A percentile compares a stretch with the other conserved stretches of the same genome.
These are phyloP conservation scores for Semnornis frantzii DNA, from an alignment of 2,113 vertebrate genomes.

Conservation along the genomic window DNA sequence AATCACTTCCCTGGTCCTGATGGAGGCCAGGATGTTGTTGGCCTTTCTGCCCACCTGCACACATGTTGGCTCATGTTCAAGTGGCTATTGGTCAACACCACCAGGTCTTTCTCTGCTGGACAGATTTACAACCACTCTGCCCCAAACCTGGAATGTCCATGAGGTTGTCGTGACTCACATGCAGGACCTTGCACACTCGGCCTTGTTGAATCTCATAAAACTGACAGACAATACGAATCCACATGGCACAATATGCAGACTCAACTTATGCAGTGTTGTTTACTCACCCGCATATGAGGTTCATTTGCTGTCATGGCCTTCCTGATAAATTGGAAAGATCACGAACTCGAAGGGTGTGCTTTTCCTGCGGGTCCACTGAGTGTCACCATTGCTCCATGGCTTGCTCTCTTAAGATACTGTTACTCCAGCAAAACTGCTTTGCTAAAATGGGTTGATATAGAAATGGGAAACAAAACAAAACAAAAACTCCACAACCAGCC, in stretches of 20 bases:
- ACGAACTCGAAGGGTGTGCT: not conserved
- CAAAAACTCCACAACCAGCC: not conserved
- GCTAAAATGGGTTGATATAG: not conserved
- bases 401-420: not conserved
- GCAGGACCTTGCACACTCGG: too few species aligned
- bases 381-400: not conserved
- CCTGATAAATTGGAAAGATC: not conserved
- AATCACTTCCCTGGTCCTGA: too few species aligned
- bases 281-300: not conserved
- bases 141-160: too few species aligned
- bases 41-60: too few species aligned
- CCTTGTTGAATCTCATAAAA: too few species aligned
- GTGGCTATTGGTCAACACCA: too few species aligned
- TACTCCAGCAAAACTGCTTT: not conserved
- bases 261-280: not conserved
- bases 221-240: not conserved
- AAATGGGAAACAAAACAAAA: not conserved
- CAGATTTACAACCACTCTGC: too few species aligned
- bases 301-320: not conserved
- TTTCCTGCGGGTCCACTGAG: conserved; percentile 18
- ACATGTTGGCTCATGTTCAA: too few species aligned
- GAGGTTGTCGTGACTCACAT: too few species aligned
- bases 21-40: too few species aligned
- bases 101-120: too few species aligned
- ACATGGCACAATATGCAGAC: not conserved